Evolutionary conservation across 2,797 vertebrate genomes (phyloP), one percentile per base, ranked within the genome.

Genomic region (Carcharodon carcharias): DNA sequence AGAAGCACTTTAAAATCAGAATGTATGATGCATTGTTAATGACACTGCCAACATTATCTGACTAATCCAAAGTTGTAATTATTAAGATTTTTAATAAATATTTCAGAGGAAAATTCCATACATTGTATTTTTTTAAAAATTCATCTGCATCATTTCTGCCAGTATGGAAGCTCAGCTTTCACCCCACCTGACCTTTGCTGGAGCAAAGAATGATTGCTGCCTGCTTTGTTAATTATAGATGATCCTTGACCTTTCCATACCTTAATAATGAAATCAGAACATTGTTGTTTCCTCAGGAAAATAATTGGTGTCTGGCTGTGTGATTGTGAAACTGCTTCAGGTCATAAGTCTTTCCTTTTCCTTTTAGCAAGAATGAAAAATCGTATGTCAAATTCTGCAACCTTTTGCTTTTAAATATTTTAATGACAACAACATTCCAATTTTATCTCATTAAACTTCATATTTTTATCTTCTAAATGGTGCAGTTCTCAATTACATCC

Each of bases 261-360:
- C 0, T 95, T 73, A 77, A 56, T 45, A 67, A 87, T 56, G 61
- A 95, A 96, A 96, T 95, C 87, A 8, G 4, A 65, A 82, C 3
- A 23, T 96, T 95, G 96, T 69, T 82, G 82, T 40, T 96, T 61
- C 50, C 40, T 0, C 0, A 96, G 73, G 35, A 65, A 96, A 97
- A 71, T 0, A 87, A 96, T 82, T 1, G 3, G 12, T 65, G 71
- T 18, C 26, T 35, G 1, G 0, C 5, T 67, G 95, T 61, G 77
- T 94, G 80, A 82, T 69, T 71, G n/a, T 65, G 67, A 35, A 11
- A 2, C 96, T 97, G 96, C 97, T 97, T 96, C 96, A 97, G 97
- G 96, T 97, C 96, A 97, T 96, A 91, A 96, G 97, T 97, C 96
- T 96, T 96, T 69, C 96, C 77, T 96, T 96, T 96, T 31, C 21